These are phyloP conservation scores for Drosophila dunni DNA, from an alignment of 1,140 invertebrate species.

Conservation along the genomic window DNA sequence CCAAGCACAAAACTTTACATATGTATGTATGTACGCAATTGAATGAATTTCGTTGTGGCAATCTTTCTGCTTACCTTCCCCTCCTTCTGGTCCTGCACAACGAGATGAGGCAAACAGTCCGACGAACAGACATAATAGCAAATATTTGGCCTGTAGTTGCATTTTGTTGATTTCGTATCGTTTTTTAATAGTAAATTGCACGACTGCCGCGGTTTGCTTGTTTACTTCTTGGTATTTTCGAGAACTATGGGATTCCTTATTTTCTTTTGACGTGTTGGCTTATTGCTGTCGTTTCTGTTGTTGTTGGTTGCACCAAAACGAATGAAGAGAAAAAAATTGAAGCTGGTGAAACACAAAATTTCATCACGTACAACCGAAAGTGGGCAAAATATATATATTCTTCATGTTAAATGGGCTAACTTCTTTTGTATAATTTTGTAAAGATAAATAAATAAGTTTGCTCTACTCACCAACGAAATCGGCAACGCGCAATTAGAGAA, in stretches of 20 bases:
- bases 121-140: conserved; percentile 70
- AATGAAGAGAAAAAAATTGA: background rate
- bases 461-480: conserved; percentile 60
- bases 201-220: conserved; percentile 35
- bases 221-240: conserved; percentile 48
- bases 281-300: conserved; percentile 16
- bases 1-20: background rate
- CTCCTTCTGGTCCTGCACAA: conserved; percentile 45
- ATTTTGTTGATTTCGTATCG: conserved; percentile 46
- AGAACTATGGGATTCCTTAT: conserved; percentile 28
- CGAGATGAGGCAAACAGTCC: conserved; percentile 59
- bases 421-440: conserved; percentile 10
- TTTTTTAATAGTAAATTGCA: conserved; percentile 39
- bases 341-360: conserved; percentile 40
- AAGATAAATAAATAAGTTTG: conserved; percentile 1
- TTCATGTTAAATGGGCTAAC: background rate
- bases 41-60: conserved; percentile 42
- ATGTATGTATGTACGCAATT: conserved; percentile 1
- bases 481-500: conserved; percentile 73
- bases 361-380: background rate
- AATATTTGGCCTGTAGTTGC: conserved; percentile 71
- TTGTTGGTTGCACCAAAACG: conserved; percentile 14
- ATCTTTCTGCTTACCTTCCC: conserved; percentile 59
- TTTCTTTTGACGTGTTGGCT: conserved; percentile 46
- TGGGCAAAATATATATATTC: background rate